phyloP scores from a whole-genome alignment of 2,888 invertebrate species.

The Cremastinae sp. region DNA sequence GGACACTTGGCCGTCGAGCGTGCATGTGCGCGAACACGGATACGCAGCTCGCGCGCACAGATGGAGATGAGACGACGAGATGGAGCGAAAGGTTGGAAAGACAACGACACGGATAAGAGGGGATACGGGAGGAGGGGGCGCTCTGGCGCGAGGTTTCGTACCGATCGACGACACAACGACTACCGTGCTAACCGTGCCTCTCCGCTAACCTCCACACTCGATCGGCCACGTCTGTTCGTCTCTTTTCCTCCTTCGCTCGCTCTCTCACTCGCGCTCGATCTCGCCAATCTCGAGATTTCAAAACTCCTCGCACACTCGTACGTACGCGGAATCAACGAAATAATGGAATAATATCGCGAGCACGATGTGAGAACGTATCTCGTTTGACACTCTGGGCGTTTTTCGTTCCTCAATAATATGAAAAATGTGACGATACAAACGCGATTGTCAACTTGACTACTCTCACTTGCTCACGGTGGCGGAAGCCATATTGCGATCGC shows the following conservation, averaged over 20 bases:
- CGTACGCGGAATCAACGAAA: constrained; percentile 11
- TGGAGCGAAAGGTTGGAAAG: constrained; percentile 9
- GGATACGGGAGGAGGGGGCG: constrained; percentile 28
- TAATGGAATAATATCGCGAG: background rate
- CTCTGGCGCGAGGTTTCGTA: constrained; percentile 62
- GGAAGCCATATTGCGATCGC: constrained; percentile 79
- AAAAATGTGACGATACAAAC: constrained; percentile 63
- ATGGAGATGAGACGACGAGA: constrained; percentile 9
- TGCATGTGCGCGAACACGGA: background rate
- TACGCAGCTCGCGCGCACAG: constrained; percentile 15
- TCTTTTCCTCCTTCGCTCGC: constrained; percentile 28
- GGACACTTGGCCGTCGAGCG: constrained; percentile 17
- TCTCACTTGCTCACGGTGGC: constrained; percentile 76
- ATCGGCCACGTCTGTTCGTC: constrained; percentile 42
- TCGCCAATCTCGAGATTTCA: constrained; percentile 57
- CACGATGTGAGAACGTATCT: constrained; percentile 31
- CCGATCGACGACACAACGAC: constrained; percentile 62
- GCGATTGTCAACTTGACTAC: constrained; percentile 71
- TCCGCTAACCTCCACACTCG: constrained; percentile 57
- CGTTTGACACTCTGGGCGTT: background rate
- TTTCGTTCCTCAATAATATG: constrained; percentile 53
- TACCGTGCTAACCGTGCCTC: constrained; percentile 57
- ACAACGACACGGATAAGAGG: background rate
- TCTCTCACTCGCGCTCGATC: constrained; percentile 20
- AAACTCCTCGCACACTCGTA: constrained; percentile 12